These are phyloP conservation scores for Dicrurus megarhynchus DNA, from an alignment of 2,113 vertebrate species.

Conservation along the genomic window DNA sequence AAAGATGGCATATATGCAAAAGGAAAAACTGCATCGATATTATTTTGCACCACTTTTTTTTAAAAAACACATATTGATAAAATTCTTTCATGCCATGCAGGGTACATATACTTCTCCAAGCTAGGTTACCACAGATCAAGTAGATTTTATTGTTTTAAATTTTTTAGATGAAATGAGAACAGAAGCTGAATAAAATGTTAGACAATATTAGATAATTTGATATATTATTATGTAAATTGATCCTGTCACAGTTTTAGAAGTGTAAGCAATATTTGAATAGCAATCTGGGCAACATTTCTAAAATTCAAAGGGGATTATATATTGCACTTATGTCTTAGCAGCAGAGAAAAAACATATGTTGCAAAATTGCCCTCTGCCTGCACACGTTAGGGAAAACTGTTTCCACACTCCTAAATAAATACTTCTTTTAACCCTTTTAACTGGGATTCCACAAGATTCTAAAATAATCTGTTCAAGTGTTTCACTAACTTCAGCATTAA, in stretches of 20 bases:
- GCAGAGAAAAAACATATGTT: neutral
- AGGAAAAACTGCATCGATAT: neutral
- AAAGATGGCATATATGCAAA: neutral
- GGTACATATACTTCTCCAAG: neutral
- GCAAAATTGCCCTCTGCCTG: neutral
- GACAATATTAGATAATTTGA: neutral
- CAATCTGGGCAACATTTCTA: neutral
- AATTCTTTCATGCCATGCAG: neutral
- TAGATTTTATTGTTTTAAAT: neutral
- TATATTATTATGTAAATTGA: neutral
- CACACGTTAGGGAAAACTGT: neutral
- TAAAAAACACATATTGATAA: neutral
- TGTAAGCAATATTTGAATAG: neutral
- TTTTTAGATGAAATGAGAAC: neutral
- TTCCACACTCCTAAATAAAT: neutral
- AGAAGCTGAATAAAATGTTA: neutral
- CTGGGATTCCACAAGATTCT: neutral
- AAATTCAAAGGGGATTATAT: neutral
- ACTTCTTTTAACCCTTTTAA: neutral
- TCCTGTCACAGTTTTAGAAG: neutral
- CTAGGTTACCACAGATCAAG: neutral
- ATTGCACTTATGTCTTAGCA: neutral
- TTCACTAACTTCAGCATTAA: neutral
- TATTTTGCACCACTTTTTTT: neutral
- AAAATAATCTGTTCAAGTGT: neutral